phyloP scores from a whole-genome alignment of 1,140 invertebrate genomes.

The Goniozus legneri region DNA sequence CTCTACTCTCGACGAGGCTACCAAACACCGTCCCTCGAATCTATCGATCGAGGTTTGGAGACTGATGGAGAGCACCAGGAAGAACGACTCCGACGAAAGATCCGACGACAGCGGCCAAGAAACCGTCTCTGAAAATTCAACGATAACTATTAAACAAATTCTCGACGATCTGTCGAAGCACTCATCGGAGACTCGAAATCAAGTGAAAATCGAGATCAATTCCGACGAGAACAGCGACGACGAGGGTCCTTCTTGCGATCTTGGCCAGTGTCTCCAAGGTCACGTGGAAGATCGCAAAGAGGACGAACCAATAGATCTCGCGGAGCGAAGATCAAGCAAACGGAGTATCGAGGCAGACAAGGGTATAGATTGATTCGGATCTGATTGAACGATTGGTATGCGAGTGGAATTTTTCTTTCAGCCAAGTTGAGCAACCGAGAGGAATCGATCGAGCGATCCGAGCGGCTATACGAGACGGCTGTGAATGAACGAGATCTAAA shows the following conservation, averaged over 20 bases:
- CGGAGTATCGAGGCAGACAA: no score
- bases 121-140: constrained; percentile 10
- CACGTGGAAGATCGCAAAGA: constrained; percentile 1
- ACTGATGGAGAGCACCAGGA: constrained; percentile 28
- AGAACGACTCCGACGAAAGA: constrained; percentile 25
- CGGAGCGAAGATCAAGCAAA: constrained; percentile 12
- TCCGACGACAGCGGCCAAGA: constrained; percentile 33
- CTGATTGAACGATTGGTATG: no score
- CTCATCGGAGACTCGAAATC: constrained; percentile 7
- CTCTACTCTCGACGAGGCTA: constrained; percentile 28
- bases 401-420: no score
- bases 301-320: constrained; percentile 15
- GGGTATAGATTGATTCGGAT: no score
- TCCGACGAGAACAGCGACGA: constrained; percentile 17
- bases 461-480: constrained; percentile 21
- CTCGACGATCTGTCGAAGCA: constrained; percentile 14
- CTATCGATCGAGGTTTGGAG: constrained; percentile 37
- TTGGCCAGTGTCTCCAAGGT: no score
- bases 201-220: constrained; percentile 13
- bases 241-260: no score
- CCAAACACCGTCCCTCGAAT: constrained; percentile 29
- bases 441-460: constrained; percentile 3
- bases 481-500: constrained; percentile 28
- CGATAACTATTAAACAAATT: constrained; percentile 10
- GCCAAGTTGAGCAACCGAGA: constrained; percentile 4